phyloP scores from a whole-genome alignment of 2,888 invertebrate genomes.

The Mantis religiosa region DNA sequence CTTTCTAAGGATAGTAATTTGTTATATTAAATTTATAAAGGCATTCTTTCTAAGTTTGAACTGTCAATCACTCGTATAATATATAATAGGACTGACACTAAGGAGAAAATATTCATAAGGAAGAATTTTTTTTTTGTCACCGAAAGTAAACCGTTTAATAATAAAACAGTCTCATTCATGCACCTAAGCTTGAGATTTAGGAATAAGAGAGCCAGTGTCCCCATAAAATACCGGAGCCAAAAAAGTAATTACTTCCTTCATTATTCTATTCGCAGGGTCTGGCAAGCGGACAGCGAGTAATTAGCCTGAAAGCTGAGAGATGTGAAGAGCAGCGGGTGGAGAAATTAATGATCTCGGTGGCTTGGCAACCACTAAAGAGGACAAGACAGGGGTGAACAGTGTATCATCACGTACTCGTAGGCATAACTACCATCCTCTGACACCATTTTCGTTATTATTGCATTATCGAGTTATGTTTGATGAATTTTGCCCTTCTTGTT shows the following conservation, averaged over 20 bases:
- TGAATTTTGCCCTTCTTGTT: background rate
- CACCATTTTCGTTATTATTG: background rate
- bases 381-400: background rate
- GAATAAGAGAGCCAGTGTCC: background rate
- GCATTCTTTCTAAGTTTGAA: too few relatives aligned
- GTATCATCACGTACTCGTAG: background rate
- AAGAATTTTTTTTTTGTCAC: background rate
- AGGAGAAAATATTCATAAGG: background rate
- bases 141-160: background rate
- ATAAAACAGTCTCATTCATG: background rate
- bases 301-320: constrained; percentile 19
- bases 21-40: too few relatives aligned
- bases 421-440: background rate
- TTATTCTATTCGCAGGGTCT: constrained; percentile 19
- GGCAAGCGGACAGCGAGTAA: constrained; percentile 13
- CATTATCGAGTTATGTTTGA: background rate
- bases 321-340: background rate
- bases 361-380: background rate
- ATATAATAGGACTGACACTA: background rate
- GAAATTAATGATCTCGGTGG: constrained; percentile 13
- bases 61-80: too few relatives aligned
- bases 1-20: too few relatives aligned
- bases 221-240: constrained; percentile 19
- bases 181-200: background rate
- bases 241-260: constrained; percentile 27